Evolutionary conservation across 37 sponge, comb jelly and placozoan species (phyloP).

Genomic region (Beroe forskalii): DNA sequence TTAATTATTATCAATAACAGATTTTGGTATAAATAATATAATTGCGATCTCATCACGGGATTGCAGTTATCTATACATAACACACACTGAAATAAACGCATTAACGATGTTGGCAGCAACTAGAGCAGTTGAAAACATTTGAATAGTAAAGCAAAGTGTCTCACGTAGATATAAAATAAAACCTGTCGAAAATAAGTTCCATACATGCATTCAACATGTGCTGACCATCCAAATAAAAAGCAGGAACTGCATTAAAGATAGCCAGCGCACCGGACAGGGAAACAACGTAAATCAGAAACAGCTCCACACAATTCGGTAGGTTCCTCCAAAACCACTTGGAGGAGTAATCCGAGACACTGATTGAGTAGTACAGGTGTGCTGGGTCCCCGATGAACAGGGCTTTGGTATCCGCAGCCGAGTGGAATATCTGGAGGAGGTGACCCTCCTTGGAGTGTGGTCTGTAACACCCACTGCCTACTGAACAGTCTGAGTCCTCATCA

Average conservation of each 20-base stretch:
- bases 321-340: conserved; percentile 66
- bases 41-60: too few species aligned
- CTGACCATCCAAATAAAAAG: conserved; percentile 53
- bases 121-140: conserved; percentile 26
- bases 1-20: too few species aligned
- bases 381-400: conserved; percentile 85
- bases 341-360: conserved; percentile 70
- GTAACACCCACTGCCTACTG: conserved; percentile 32
- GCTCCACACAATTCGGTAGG: conserved; percentile 77
- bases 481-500: conserved; percentile 74
- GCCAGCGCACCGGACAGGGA: conserved; percentile 80
- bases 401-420: conserved; percentile 70
- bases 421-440: conserved; percentile 72
- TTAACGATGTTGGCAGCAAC: conserved; percentile 1
- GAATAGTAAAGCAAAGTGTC: not conserved
- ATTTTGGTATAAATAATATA: too few species aligned
- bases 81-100: conserved; percentile 43
- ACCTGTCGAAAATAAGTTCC: not conserved
- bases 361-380: conserved; percentile 66
- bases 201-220: conserved; percentile 42
- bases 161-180: not conserved
- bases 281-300: conserved; percentile 75
- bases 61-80: not conserved
- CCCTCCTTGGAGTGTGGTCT: conserved; percentile 45
- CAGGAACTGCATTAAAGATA: conserved; percentile 61